These are phyloP conservation scores for Eonycteris spelaea DNA, from an alignment of 2,113 vertebrate genomes.

Conservation along the genomic window DNA sequence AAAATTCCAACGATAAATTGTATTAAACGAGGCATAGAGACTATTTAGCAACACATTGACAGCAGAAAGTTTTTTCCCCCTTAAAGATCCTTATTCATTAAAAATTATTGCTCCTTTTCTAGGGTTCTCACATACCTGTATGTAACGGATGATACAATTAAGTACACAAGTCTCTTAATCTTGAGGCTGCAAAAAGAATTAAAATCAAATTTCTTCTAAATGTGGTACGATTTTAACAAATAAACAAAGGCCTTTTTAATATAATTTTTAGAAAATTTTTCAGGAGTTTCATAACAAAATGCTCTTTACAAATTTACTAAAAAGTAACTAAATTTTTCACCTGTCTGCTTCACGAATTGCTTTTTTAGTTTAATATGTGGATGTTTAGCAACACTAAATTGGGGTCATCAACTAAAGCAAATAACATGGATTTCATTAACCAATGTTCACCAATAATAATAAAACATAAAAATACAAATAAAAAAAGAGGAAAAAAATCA, in stretches of 20 bases:
- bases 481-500: no score
- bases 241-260: background rate
- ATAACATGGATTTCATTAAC: no score
- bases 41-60: background rate
- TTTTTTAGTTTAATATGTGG: background rate
- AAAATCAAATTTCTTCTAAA: conserved; percentile 34
- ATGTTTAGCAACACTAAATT: background rate
- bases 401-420: background rate
- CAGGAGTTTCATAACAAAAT: background rate
- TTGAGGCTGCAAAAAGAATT: conserved; percentile 74
- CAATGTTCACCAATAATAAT: no score
- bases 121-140: conserved; percentile 88
- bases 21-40: background rate
- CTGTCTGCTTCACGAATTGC: background rate
- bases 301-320: background rate
- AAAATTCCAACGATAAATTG: conserved; percentile 13
- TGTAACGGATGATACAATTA: conserved; percentile 90
- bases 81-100: background rate
- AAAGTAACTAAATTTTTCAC: background rate
- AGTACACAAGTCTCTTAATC: conserved; percentile 82
- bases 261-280: background rate
- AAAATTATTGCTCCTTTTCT: background rate
- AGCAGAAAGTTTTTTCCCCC: background rate
- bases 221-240: background rate
- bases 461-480: no score